phyloP scores from a whole-genome alignment of 35 echinoderm and acorn worm species.

The Patiria miniata region DNA sequence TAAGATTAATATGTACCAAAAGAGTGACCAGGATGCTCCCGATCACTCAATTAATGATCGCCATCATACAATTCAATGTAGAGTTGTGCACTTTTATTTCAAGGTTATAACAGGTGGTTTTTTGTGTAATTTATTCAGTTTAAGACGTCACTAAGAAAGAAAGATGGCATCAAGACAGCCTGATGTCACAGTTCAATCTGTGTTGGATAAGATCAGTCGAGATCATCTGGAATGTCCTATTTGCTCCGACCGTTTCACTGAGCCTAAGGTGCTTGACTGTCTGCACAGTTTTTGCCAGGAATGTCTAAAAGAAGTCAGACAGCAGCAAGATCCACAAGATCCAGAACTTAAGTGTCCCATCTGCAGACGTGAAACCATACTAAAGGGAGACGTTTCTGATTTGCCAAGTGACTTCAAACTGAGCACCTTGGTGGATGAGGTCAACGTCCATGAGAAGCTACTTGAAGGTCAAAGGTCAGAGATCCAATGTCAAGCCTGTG shows the following conservation, averaged over 20 bases:
- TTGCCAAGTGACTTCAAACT: background rate
- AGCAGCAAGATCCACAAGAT: background rate
- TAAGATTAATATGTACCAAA: too few relatives aligned
- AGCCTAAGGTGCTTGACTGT: background rate
- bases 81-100: too few relatives aligned
- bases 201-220: slow-evolving; percentile 4
- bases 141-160: too few relatives aligned
- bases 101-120: too few relatives aligned
- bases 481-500: background rate
- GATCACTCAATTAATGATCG: too few relatives aligned
- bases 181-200: background rate
- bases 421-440: slow-evolving; percentile 1
- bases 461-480: background rate
- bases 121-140: too few relatives aligned
- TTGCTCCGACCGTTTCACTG: background rate
- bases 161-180: too few relatives aligned
- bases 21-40: too few relatives aligned
- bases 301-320: too few relatives aligned
- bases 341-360: background rate
- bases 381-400: background rate
- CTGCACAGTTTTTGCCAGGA: background rate
- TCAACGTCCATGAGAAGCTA: background rate
- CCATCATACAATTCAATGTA: too few relatives aligned
- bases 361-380: background rate
- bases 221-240: slow-evolving; percentile 18